Conservation (phyloP, 1,140 invertebrate species). For the Aphaenogaster floridana region DNA sequence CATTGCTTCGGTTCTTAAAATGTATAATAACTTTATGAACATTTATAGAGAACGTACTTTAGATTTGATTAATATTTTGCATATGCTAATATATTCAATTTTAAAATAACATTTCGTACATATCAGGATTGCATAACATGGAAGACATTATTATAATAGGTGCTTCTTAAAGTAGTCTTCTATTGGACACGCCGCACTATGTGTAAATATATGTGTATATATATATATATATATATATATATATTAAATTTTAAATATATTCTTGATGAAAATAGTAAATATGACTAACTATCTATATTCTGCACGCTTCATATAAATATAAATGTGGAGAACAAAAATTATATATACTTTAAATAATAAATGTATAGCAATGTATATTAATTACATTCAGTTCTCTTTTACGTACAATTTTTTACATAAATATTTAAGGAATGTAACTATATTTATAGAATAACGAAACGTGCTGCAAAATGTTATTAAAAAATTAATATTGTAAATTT, state of each 20-base stretch:
- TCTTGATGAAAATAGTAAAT: conserved; percentile 4
- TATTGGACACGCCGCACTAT: not conserved
- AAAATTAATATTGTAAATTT: not conserved
- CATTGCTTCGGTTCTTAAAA: conserved; percentile 18
- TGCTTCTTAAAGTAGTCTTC: conserved; percentile 63
- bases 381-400: not conserved
- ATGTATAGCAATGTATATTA: not conserved
- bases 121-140: not conserved
- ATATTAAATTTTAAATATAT: conserved; percentile 10
- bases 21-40: not conserved
- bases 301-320: not conserved
- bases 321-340: not conserved
- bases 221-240: not conserved
- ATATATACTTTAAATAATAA: not conserved
- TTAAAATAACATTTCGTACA: not conserved
- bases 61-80: conserved; percentile 7
- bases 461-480: not conserved
- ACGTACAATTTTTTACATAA: not conserved
- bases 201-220: not conserved
- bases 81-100: conserved; percentile 15
- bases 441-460: not conserved
- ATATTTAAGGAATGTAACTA: not conserved
- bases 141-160: conserved; percentile 7
- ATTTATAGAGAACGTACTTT: not conserved
- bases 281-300: not conserved